Percentiles rank a stretch among this genome's conserved stretches.
phyloP scores from a whole-genome alignment of 64 coral and sea anemone species.

The Pocillopora damicornis region DNA sequence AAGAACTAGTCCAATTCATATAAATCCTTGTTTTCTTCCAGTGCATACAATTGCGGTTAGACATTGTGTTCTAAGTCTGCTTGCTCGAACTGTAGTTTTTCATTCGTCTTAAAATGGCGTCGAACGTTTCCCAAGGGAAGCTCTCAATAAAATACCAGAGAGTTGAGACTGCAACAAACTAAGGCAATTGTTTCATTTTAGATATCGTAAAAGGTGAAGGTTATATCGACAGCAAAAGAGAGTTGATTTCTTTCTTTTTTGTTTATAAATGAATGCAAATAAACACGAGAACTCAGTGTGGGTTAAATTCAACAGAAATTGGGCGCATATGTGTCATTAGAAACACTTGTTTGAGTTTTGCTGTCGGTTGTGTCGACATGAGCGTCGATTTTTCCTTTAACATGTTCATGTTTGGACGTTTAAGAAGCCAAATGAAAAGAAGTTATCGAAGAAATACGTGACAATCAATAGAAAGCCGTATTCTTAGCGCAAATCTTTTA shows the following conservation, averaged over 20 bases:
- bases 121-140: not conserved
- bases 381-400: not conserved
- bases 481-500: not conserved
- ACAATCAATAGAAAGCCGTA: not conserved
- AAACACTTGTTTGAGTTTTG: not conserved
- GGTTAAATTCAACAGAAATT: not conserved
- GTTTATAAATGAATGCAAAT: constrained; percentile 15
- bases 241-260: not conserved
- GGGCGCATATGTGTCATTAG: not conserved
- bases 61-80: not conserved
- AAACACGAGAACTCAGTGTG: not conserved
- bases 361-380: not conserved
- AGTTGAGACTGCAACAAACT: not conserved
- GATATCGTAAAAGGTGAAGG: not conserved
- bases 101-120: not conserved
- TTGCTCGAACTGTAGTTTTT: not conserved
- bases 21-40: not conserved
- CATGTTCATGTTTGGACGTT: not conserved
- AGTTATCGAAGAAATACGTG: not conserved
- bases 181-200: not conserved
- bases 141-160: not conserved
- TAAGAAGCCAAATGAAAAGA: not conserved
- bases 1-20: not conserved
- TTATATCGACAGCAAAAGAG: not conserved
- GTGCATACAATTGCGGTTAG: not conserved